Conservation (phyloP, 2,113 vertebrate genomes). For the Cervus canadensis region DNA sequence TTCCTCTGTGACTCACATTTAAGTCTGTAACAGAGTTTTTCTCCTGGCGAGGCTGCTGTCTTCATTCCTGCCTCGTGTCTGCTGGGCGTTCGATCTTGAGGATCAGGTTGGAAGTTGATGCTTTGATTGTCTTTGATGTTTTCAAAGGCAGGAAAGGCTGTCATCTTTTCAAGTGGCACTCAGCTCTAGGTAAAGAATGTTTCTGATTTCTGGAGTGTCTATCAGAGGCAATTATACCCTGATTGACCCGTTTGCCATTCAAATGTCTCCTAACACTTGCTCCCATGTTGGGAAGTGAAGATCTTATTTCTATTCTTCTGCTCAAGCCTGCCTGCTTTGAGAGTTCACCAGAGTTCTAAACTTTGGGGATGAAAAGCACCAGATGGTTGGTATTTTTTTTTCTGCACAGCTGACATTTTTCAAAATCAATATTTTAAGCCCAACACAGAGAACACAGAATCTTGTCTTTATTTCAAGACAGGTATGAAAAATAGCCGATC, state of each 20-base stretch:
- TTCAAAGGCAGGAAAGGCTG: conserved; percentile 54
- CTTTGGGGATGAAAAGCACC: conserved; percentile 19
- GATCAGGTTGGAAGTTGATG: neutral
- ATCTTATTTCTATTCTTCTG: conserved; percentile 11
- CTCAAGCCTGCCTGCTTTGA: neutral
- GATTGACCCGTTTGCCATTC: conserved; percentile 63
- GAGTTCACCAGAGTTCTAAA: neutral
- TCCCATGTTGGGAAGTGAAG: neutral
- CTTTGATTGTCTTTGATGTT: conserved; percentile 63
- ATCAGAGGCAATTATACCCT: conserved; percentile 53
- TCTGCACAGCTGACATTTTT: conserved; percentile 17
- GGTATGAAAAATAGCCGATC: neutral
- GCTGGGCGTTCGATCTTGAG: neutral
- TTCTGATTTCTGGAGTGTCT: conserved; percentile 65
- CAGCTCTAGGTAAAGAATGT: conserved; percentile 44
- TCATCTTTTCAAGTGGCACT: conserved; percentile 59
- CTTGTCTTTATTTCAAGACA: neutral
- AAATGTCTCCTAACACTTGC: conserved; percentile 41
- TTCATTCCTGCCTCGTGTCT: rapidly evolving
- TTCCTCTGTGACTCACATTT: neutral
- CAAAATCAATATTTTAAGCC: conserved; percentile 44
- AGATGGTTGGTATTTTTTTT: conserved; percentile 6
- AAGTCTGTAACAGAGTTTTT: rapidly evolving
- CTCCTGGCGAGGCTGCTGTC: neutral
- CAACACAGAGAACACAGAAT: neutral